Evolutionary conservation across 2,888 invertebrate genomes (phyloP), one percentile per base, ranked within the genome.

Genomic region (Cantharis rufa): DNA sequence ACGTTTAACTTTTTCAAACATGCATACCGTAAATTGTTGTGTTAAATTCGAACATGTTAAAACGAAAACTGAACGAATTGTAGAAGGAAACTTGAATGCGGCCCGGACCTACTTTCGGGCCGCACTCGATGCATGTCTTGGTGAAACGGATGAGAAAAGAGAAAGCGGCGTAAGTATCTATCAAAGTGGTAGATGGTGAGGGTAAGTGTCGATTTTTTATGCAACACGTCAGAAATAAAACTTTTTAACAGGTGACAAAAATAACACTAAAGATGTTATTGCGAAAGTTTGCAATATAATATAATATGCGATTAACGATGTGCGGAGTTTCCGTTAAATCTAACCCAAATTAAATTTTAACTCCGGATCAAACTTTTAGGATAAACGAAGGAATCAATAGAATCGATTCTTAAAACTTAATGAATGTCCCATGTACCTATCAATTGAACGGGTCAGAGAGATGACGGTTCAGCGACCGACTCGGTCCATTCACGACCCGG

Each of bases 391-490:
- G 48, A 48, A 48, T 13, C 10, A 3, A n/a, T 13, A 21, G 21
- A 64, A 64, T 21, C n/a, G 16, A 13, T 18, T 21, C 24, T 21
- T 16, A 66, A 18, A 66, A 66, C 64, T 66, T 66, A 66, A 21
- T 66, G 64, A 66, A 66, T 66, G 24, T 66, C 64, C 16, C 24
- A 21, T 21, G 64, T 66, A 24, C 24, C 24, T 24, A 66, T 66
- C 21, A 66, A 66, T 66, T 24, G 64, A 80, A 76, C 80, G 79
- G 81, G 81, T 81, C 80, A 81, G 77, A 79, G 74, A 78, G 78
- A 78, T 75, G 78, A 74, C 78, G 81, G 82, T 81, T 84, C 83
- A 83, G 80, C 84, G 83, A 84, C 83, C 83, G 83, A 79, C 77
- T 74, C 68, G 71, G 69, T 74, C 78, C 71, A 71, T 74, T 32